Conservation (phyloP, 2,113 vertebrate species). For the Crotophaga sulcirostris region DNA sequence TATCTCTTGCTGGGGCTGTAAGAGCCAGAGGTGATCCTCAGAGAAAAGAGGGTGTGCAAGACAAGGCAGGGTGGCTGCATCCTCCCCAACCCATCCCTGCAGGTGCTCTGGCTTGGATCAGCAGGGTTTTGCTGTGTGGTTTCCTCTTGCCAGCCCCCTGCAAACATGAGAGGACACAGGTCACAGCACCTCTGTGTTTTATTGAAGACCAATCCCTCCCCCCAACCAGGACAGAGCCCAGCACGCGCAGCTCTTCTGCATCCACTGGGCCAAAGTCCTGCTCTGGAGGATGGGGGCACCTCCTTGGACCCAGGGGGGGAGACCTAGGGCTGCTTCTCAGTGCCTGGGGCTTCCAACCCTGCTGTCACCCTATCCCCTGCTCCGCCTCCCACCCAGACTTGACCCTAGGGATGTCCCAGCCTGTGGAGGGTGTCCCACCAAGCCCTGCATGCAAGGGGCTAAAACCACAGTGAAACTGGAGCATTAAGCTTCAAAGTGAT, state of each 20-base stretch:
- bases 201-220: conserved; percentile 44
- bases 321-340: not conserved
- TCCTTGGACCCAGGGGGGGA: not conserved
- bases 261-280: not conserved
- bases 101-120: not conserved
- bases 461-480: not conserved
- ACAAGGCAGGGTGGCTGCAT: not conserved
- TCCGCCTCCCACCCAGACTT: not conserved
- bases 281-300: not conserved
- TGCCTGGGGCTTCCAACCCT: not conserved
- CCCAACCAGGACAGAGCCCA: not conserved
- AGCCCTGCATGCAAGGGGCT: not conserved
- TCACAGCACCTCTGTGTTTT: conserved; percentile 62
- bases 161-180: not conserved
- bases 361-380: not conserved
- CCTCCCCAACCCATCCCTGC: not conserved
- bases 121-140: not conserved
- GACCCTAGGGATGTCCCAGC: not conserved
- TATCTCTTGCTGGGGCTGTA: not conserved
- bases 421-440: not conserved
- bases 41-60: not conserved
- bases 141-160: not conserved
- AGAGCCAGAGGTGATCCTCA: not conserved
- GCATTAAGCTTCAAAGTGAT: not conserved
- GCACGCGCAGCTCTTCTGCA: not conserved